These are phyloP conservation scores for Dendroctonus valens DNA, from an alignment of 1,140 invertebrate genomes.

Conservation along the genomic window DNA sequence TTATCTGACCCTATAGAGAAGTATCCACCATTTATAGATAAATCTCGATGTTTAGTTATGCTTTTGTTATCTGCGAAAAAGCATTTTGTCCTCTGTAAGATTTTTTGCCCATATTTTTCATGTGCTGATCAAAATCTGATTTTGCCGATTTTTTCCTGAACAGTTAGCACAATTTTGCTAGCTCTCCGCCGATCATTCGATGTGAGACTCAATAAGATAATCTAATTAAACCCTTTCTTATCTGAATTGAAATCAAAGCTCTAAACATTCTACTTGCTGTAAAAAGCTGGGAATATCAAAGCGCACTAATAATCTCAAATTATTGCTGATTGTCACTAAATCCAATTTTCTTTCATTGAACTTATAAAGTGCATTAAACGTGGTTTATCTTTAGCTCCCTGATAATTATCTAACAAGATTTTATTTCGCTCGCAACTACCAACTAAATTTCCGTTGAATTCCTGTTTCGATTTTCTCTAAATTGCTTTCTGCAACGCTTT, in stretches of 20 bases:
- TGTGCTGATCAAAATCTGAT: too few species aligned
- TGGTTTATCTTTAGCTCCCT: slow-evolving; percentile 22
- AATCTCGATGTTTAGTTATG: slow-evolving; percentile 24
- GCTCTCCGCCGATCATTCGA: too few species aligned
- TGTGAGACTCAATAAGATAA: too few species aligned
- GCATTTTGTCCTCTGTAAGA: too few species aligned
- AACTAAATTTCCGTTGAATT: slow-evolving; percentile 20
- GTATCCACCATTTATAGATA: slow-evolving; percentile 22
- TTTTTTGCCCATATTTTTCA: too few species aligned
- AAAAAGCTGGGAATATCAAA: slow-evolving; percentile 9
- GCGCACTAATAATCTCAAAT: slow-evolving; percentile 21
- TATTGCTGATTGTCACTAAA: slow-evolving; percentile 23
- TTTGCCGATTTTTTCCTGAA: too few species aligned
- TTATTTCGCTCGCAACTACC: slow-evolving; percentile 17
- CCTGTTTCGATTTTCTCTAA: slow-evolving; percentile 16
- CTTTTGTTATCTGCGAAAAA: slow-evolving; percentile 13
- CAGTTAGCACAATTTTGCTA: too few species aligned
- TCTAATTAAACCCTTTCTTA: not conserved
- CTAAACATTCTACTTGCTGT: slow-evolving; percentile 12
- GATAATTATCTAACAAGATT: slow-evolving; percentile 27
- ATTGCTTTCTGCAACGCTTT: slow-evolving; percentile 14
- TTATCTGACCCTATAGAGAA: slow-evolving; percentile 21
- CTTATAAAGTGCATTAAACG: slow-evolving; percentile 22
- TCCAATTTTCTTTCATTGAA: slow-evolving; percentile 24
- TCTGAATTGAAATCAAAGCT: slow-evolving; percentile 9